Conservation (phyloP, 2,888 invertebrate genomes). For the Torymus aiolomorphi region DNA sequence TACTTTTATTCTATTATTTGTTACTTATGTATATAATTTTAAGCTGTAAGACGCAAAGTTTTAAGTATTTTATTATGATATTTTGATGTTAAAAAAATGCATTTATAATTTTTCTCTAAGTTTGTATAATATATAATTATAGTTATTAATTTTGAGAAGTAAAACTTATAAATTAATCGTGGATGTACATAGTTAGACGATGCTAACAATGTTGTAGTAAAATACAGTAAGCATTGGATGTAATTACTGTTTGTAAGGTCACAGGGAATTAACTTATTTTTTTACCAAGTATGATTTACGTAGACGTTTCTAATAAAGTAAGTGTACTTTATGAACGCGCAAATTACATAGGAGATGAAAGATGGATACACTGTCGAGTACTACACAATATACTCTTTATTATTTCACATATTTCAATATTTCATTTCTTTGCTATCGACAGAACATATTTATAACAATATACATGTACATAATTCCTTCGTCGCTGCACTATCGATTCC, state of each 20-base stretch:
- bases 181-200: constrained; percentile 20
- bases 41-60: no score
- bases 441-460: constrained; percentile 74
- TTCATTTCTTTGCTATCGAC: constrained; percentile 69
- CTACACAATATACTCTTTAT: constrained; percentile 74
- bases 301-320: background rate
- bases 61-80: no score
- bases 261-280: constrained; percentile 29
- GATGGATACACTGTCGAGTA: constrained; percentile 38
- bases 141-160: no score
- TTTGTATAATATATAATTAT: no score
- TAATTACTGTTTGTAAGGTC: constrained; percentile 14
- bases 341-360: background rate
- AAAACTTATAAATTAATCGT: no score
- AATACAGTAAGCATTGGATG: background rate
- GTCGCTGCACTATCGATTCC: constrained; percentile 65
- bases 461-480: constrained; percentile 70
- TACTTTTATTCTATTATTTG: no score
- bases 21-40: no score
- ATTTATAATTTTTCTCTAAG: no score
- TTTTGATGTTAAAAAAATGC: no score
- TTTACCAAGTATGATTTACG: constrained; percentile 7
- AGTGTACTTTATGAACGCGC: background rate
- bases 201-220: constrained; percentile 14
- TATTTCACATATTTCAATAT: constrained; percentile 72